Evolutionary conservation across 2,888 invertebrate species (phyloP).

Genomic region (Clunio marinus): DNA sequence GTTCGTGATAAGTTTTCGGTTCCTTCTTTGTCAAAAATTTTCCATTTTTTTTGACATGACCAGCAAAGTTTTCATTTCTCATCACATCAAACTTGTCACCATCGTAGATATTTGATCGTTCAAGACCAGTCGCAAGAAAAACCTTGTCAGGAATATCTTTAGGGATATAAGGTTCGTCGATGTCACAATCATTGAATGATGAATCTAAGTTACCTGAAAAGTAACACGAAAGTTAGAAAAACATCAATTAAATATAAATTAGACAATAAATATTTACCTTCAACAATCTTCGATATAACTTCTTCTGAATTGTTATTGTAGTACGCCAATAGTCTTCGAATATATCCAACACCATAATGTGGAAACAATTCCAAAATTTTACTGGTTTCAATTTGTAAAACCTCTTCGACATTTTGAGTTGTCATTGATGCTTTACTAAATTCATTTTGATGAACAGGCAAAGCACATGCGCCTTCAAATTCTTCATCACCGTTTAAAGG

Average conservation of each 20-base stretch:
- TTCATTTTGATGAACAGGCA: constrained; percentile 37
- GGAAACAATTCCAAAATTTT: constrained; percentile 62
- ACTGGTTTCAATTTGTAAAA: constrained; percentile 51
- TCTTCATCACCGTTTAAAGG: constrained; percentile 28
- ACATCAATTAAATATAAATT: no score
- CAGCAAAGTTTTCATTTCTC: constrained; percentile 55
- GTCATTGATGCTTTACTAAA: constrained; percentile 18
- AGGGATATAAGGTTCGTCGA: constrained; percentile 60
- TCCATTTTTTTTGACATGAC: constrained; percentile 51
- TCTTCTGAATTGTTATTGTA: constrained; percentile 65
- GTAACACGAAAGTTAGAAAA: no score
- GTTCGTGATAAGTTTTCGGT: constrained; percentile 57
- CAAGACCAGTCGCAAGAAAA: constrained; percentile 56
- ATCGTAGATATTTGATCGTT: constrained; percentile 66
- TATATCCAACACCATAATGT: constrained; percentile 72
- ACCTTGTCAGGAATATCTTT: constrained; percentile 57
- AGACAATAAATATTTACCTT: no score
- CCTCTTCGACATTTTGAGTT: constrained; percentile 31
- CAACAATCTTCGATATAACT: constrained; percentile 79
- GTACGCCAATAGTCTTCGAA: constrained; percentile 69
- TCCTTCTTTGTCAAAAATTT: constrained; percentile 60
- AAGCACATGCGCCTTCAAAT: constrained; percentile 12
- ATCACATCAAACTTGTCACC: constrained; percentile 74
- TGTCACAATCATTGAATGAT: constrained; percentile 49
- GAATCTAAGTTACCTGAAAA: not conserved